phyloP scores from a whole-genome alignment of 2,113 vertebrate species.

The Passer montanus region DNA sequence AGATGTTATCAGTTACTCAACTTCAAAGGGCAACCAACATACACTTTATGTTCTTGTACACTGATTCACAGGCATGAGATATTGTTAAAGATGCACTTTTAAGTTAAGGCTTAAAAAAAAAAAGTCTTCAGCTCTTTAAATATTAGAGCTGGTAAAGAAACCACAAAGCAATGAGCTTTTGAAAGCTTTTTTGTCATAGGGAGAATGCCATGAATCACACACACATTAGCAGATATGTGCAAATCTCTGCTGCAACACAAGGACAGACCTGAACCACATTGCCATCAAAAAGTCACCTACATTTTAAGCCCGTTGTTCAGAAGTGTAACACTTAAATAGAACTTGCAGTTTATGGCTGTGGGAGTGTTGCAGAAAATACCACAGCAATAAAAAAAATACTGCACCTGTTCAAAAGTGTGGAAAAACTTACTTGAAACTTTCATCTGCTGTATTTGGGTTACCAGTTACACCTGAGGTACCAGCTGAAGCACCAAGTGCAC shows the following conservation, averaged over 20 bases:
- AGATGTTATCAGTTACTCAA: background rate
- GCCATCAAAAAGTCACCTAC: background rate
- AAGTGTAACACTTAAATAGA: background rate
- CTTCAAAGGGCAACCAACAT: background rate
- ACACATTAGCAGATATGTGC: background rate
- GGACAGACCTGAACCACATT: conserved; percentile 1
- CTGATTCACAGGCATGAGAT: background rate
- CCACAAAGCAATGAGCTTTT: conserved; percentile 8
- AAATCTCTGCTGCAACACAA: background rate
- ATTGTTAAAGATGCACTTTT: background rate
- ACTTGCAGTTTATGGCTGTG: background rate
- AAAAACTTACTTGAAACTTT: background rate
- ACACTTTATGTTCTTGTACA: background rate
- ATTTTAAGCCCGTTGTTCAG: conserved; percentile 5
- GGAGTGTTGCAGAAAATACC: background rate
- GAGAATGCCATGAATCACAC: background rate
- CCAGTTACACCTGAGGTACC: background rate
- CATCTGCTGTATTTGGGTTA: background rate
- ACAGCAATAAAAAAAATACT: background rate
- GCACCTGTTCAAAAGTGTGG: background rate
- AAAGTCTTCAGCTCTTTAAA: background rate
- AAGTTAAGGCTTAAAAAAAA: background rate
- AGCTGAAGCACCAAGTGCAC: background rate
- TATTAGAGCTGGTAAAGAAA: background rate
- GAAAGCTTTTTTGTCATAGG: background rate